Evolutionary conservation across 2,113 vertebrate species (phyloP), one percentile per base, ranked within the genome.

Genomic region (Microcebus lehilahytsara): DNA sequence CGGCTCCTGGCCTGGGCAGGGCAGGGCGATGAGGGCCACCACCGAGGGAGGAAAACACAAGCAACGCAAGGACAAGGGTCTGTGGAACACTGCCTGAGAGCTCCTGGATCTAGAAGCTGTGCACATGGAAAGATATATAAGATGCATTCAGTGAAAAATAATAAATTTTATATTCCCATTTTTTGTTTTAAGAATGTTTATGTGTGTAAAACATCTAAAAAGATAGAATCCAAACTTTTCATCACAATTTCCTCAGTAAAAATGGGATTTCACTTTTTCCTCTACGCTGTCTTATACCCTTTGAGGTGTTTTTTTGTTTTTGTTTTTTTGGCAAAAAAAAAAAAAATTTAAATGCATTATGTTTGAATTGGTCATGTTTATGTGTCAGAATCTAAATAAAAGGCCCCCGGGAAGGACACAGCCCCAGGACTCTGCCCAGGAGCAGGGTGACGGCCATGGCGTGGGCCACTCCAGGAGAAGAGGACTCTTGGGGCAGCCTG

Each of bases 321-420:
- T 32, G 75, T 27, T 27, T 66, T 42, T 87, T 40, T 53, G 4
- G 46, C 16, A 53, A 66, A 78, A 58, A 58, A 58, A 62, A 66
- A 78, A 56, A 22, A 58, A 30, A 13, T 64, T 12, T 6, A 81
- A 62, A 11, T 77, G 12, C 10, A 25, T 71, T n/a, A 64, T 30
- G 85, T 90, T 85, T 95, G 9, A 96, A 79, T 71, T 78, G 32
- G 53, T 83, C 30, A 9, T 80, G 46, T 78, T 20, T 78, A 34
- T 34, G 85, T 42, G 8, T 78, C 67, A 32, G 20, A 8, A 20
- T 85, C 46, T 81, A 89, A 94, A 79, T 49, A 40, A 86, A 69
- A 94, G 71, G 71, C 5, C 27, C 20, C 22, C 23, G 46, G 42
- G 53, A 96, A 53, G 58, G 30, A 22, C 13, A 27, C 10, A 1